Conservation (phyloP, 64 coral and sea anemone species). For the Pocillopora damicornis region DNA sequence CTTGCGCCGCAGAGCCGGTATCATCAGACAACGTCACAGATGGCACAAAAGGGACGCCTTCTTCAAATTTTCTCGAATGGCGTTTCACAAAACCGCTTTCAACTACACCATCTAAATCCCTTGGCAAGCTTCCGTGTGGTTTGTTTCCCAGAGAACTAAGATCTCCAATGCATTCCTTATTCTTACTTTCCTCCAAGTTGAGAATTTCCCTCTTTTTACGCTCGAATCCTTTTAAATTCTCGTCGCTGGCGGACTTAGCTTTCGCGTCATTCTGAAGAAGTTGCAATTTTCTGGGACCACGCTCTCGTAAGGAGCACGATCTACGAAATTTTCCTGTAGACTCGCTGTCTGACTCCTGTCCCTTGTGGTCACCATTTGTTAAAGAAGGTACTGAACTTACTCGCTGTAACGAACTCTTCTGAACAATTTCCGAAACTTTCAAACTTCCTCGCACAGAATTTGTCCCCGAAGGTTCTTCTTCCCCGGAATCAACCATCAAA, state of each 20-base stretch:
- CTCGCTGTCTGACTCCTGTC: background rate
- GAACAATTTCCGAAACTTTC: background rate
- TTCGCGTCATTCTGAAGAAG: background rate
- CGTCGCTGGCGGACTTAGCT: constrained; percentile 4
- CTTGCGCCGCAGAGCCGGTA: background rate
- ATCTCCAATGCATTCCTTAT: background rate
- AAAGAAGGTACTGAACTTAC: constrained; percentile 8
- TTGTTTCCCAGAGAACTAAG: background rate
- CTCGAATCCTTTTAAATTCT: constrained; percentile 12
- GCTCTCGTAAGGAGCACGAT: constrained; percentile 33
- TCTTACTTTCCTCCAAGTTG: background rate
- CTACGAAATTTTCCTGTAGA: constrained; percentile 13
- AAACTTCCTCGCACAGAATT: background rate
- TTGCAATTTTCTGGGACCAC: background rate
- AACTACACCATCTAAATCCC: constrained; percentile 39
- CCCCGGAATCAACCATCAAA: background rate
- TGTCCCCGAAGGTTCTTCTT: background rate
- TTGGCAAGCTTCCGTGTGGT: background rate
- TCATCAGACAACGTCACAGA: background rate
- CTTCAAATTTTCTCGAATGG: constrained; percentile 54
- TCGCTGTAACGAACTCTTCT: background rate
- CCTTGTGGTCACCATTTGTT: background rate
- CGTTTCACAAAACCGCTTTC: constrained; percentile 62
- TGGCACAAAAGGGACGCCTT: constrained; percentile 25
- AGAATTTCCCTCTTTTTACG: background rate